A percentile compares a stretch with the other conserved stretches of the same genome.
These are phyloP conservation scores for Eulemur albifrons DNA, from an alignment of 2,797 vertebrate species.

Conservation along the genomic window DNA sequence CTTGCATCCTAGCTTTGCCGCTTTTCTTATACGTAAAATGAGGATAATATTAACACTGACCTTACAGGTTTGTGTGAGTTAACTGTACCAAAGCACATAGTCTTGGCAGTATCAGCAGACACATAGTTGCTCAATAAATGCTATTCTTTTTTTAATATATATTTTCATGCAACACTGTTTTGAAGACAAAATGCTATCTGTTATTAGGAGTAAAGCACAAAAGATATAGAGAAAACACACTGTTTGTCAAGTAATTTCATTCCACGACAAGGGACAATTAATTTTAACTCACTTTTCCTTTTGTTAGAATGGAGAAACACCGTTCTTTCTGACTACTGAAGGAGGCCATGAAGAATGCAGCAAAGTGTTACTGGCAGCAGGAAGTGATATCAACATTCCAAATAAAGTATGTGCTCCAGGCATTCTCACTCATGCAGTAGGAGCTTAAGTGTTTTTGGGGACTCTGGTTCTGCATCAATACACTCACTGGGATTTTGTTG, in stretches of 20 bases:
- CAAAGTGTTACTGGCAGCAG: slow-evolving; percentile 87
- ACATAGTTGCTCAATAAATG: background rate
- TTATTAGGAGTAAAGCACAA: background rate
- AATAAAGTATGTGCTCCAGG: slow-evolving; percentile 84
- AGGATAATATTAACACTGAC: background rate
- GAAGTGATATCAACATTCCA: slow-evolving; percentile 89
- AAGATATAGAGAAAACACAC: background rate
- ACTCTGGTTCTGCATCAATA: background rate
- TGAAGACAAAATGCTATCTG: background rate
- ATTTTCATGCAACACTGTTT: background rate
- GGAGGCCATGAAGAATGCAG: slow-evolving; percentile 89
- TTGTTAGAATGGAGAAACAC: slow-evolving; percentile 81
- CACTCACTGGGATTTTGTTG: background rate
- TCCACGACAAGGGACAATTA: background rate
- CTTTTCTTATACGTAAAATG: background rate
- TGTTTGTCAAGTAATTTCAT: slow-evolving; percentile 12
- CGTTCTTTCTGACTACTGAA: slow-evolving; percentile 84
- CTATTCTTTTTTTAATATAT: background rate
- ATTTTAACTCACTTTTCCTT: slow-evolving; percentile 54
- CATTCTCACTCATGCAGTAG: too few relatives aligned
- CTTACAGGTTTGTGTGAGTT: background rate
- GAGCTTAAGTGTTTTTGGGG: background rate
- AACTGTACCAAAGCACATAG: background rate
- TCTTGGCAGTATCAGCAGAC: background rate
- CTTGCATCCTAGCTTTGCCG: background rate